Evolutionary conservation across 1,140 invertebrate species (phyloP), one percentile per base, ranked within the genome.

Genomic region (Philotrypesis tridentata): DNA sequence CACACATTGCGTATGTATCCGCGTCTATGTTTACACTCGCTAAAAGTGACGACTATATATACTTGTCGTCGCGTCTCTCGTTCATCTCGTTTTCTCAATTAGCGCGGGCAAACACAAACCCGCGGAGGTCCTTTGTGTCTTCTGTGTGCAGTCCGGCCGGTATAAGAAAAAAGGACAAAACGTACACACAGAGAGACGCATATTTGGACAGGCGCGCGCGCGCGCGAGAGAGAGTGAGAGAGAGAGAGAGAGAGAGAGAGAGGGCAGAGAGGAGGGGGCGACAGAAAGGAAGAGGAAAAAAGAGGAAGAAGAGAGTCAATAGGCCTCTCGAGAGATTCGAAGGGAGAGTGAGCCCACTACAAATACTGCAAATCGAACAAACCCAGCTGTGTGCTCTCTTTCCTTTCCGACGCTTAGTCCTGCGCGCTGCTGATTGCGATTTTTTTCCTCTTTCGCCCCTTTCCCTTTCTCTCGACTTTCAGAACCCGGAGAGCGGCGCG

Each of bases 51-150:
- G 23, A 40, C 67, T 79, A 43, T 23, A 27, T 23, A 27, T 3
- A 12, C 27, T 17, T 0, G 21, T 67, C 68, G 65, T 43, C 60
- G 60, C 9, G 27, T 11, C n/a, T n/a, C n/a, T n/a, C 55, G 33
- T 60, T 75, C 61, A 80, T 80, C 33, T 80, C 37, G 61, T 80
- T 80, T 80, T 80, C 79, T 80, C 72, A 80, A 80, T 80, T 80
- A 75, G 61, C 72, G 21, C 25, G 40, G 27, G 17, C 77, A 72
- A 71, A 72, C 31, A 72, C 48, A 63, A 71, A 71, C 25, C 12
- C 55, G 29, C 12, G n/a, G 25, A 25, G 12, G 29, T 33, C 65
- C 27, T 63, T 29, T 75, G 74, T 75, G 61, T 74, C 29, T 68
- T 48, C 48, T 3, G 67, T 8, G 31, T 0, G 1, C 37, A 12